Percentiles rank a stretch among this genome's conserved stretches.
These are phyloP conservation scores for Montipora sp. DNA, from an alignment of 64 coral and sea anemone species.

Conservation along the genomic window DNA sequence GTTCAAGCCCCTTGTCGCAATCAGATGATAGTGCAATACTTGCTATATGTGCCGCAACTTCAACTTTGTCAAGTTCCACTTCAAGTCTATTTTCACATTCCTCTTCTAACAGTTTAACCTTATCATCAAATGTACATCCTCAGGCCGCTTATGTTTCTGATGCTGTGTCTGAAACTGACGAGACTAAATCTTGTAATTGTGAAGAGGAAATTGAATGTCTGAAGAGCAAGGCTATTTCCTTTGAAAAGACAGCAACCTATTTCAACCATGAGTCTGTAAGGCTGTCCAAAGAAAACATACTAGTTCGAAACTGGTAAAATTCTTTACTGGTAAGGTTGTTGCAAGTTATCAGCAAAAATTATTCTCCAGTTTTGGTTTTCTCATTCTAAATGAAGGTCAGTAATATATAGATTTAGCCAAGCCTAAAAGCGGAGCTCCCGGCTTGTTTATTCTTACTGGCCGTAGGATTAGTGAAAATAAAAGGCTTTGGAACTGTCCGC, in stretches of 20 bases:
- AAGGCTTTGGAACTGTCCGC: no score
- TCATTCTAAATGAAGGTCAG: no score
- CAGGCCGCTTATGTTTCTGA: background rate
- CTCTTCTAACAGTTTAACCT: background rate
- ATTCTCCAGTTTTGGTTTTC: no score
- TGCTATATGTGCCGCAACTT: background rate
- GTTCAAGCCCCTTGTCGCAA: background rate
- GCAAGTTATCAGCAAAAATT: no score
- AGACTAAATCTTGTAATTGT: background rate
- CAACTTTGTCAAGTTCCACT: background rate
- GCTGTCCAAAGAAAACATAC: slow-evolving; percentile 12
- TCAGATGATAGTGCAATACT: slow-evolving; percentile 9
- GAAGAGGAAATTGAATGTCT: background rate
- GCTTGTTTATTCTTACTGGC: no score
- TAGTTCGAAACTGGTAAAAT: slow-evolving; percentile 31
- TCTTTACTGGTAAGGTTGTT: slow-evolving; percentile 35
- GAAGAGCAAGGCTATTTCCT: background rate
- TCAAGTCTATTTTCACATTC: slow-evolving; percentile 29
- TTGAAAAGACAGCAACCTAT: background rate
- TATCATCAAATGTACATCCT: slow-evolving; percentile 1
- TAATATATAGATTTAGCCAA: no score
- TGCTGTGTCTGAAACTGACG: background rate
- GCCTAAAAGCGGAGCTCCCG: no score
- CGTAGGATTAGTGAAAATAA: no score
- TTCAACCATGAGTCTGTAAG: slow-evolving; percentile 36